Percentiles rank a stretch among this genome's conserved stretches.
phyloP scores from a whole-genome alignment of 2,797 vertebrate genomes.

The Helarctos malayanus region DNA sequence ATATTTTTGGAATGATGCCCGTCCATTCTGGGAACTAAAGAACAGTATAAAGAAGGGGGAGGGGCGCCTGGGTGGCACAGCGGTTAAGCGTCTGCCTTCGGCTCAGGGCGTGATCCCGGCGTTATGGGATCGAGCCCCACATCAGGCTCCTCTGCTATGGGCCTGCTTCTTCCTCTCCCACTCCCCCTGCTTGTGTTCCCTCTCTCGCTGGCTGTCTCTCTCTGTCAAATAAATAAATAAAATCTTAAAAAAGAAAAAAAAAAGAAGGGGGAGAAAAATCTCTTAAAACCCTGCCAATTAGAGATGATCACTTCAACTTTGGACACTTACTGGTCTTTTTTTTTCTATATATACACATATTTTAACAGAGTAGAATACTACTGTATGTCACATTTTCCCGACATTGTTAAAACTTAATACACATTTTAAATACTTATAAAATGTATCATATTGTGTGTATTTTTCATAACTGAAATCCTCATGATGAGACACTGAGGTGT shows the following conservation, averaged over 20 bases:
- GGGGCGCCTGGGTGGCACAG: too few species aligned
- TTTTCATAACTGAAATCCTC: conserved; percentile 48
- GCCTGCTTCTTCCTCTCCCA: too few species aligned
- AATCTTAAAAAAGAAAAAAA: too few species aligned
- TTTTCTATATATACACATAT: not conserved
- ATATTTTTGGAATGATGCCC: not conserved
- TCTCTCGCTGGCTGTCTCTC: too few species aligned
- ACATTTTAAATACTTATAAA: conserved; percentile 54
- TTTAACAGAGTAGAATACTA: conserved; percentile 47
- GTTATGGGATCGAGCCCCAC: too few species aligned
- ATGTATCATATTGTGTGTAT: not conserved
- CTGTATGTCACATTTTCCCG: not conserved
- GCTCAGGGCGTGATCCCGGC: too few species aligned
- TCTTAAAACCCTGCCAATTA: not conserved
- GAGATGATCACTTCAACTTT: not conserved
- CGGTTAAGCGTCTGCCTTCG: too few species aligned
- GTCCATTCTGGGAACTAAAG: conserved; percentile 29
- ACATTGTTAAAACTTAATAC: conserved; percentile 26
- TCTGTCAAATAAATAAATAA: too few species aligned
- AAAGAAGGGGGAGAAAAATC: not conserved
- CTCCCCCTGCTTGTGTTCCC: too few species aligned
- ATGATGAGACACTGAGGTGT: not conserved
- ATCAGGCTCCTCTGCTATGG: too few species aligned
- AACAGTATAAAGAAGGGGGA: not conserved
- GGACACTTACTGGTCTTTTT: not conserved